phyloP scores from a whole-genome alignment of 2,797 vertebrate genomes.

The Microcaecilia unicolor region DNA sequence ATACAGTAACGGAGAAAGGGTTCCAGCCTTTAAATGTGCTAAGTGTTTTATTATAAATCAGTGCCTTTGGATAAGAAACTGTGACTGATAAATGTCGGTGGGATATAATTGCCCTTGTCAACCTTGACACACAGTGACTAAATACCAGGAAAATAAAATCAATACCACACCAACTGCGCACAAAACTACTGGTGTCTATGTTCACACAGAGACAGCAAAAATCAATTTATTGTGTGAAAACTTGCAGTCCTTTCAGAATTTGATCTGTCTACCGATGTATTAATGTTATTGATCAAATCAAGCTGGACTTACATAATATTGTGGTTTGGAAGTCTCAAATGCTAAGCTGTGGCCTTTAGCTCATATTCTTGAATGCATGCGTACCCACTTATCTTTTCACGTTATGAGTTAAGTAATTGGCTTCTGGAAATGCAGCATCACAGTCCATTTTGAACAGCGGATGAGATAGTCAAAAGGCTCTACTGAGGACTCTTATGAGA shows the following conservation, averaged over 20 bases:
- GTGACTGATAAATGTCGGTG: constrained; percentile 19
- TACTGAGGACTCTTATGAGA: constrained; percentile 38
- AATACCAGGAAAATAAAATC: constrained; percentile 44
- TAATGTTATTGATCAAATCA: constrained; percentile 34
- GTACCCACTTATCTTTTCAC: not conserved
- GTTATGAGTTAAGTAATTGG: not conserved
- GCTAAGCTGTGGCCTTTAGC: not conserved
- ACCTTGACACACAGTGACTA: constrained; percentile 34
- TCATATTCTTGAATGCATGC: no score
- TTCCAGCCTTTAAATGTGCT: not conserved
- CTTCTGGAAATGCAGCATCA: not conserved
- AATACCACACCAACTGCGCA: constrained; percentile 32
- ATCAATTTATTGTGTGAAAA: constrained; percentile 31
- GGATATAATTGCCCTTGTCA: constrained; percentile 36
- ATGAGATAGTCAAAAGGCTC: not conserved
- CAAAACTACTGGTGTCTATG: constrained; percentile 25
- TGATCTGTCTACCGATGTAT: constrained; percentile 30
- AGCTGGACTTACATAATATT: constrained; percentile 9
- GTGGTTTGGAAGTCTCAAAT: constrained; percentile 11
- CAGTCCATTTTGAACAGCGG: not conserved
- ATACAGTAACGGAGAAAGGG: constrained; percentile 6
- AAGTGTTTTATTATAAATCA: constrained; percentile 5
- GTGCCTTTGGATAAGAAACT: not conserved
- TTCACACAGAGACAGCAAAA: constrained; percentile 27
- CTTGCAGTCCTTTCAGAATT: constrained; percentile 25